A percentile compares a stretch with the other conserved stretches of the same genome.
Evolutionary conservation across 2,797 vertebrate genomes (phyloP).

Genomic region (Pipistrellus pygmaeus): DNA sequence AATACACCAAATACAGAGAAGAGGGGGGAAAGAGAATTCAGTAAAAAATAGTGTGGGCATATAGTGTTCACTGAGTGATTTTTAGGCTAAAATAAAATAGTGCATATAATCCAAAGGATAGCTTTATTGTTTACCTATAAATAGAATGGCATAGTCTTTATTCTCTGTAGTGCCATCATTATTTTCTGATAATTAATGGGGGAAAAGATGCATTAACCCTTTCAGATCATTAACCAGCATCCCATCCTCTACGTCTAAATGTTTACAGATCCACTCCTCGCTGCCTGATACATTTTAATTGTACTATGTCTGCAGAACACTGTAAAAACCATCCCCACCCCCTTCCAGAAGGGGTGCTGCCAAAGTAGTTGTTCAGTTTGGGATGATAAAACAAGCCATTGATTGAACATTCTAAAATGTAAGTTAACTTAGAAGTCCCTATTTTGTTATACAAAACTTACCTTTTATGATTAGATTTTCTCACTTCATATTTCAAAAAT

Average conservation of each 20-base stretch:
- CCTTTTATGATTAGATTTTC: background rate
- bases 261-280: background rate
- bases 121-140: background rate
- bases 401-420: background rate
- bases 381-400: background rate
- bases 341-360: background rate
- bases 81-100: constrained; percentile 25
- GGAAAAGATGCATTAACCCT: background rate
- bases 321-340: rapidly evolving
- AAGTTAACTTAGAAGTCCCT: background rate
- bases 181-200: background rate
- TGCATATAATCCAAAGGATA: background rate
- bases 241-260: background rate
- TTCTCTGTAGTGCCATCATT: background rate
- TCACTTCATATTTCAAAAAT: background rate
- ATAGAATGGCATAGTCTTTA: background rate
- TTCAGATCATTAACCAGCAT: constrained; percentile 2
- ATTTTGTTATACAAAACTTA: background rate
- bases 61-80: background rate
- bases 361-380: background rate
- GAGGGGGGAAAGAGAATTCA: background rate
- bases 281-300: background rate
- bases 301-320: background rate
- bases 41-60: background rate
- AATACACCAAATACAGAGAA: constrained; percentile 41